phyloP scores from a whole-genome alignment of 2,888 invertebrate species.

The Drosophila rellima region DNA sequence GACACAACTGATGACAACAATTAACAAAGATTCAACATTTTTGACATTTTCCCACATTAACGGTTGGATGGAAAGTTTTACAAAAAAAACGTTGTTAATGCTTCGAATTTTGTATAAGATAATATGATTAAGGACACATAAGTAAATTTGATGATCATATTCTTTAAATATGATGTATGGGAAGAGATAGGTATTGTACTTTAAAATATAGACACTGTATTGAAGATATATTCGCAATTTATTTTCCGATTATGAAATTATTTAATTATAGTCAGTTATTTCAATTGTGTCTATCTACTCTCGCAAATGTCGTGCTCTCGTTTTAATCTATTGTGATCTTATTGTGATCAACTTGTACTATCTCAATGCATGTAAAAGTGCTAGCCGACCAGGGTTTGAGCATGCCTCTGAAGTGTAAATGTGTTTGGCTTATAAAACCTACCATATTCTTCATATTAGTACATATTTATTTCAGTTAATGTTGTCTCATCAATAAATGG shows the following conservation, averaged over 20 bases:
- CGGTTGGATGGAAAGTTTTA: not conserved
- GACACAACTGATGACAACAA: constrained; percentile 1
- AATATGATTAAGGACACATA: not conserved
- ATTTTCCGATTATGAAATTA: not conserved
- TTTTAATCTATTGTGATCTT: not conserved
- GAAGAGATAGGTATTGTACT: not conserved
- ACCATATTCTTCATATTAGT: constrained; percentile 5
- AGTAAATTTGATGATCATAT: no score
- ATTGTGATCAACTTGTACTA: constrained; percentile 3
- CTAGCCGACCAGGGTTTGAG: constrained; percentile 14
- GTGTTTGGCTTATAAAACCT: constrained; percentile 21
- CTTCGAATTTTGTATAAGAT: not conserved
- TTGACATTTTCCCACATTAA: not conserved
- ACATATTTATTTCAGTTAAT: constrained; percentile 5
- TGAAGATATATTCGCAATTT: not conserved
- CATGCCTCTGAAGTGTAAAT: constrained; percentile 24
- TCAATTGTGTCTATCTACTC: not conserved
- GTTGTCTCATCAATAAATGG: constrained; percentile 7
- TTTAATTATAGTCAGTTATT: not conserved
- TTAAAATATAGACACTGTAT: not conserved
- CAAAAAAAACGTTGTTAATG: not conserved
- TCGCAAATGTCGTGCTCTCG: not conserved
- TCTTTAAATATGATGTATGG: not conserved
- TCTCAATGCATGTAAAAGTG: constrained; percentile 21
- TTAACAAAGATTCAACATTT: not conserved